These are phyloP conservation scores for Globicephala melas DNA, from an alignment of 2,113 vertebrate genomes.

Conservation along the genomic window DNA sequence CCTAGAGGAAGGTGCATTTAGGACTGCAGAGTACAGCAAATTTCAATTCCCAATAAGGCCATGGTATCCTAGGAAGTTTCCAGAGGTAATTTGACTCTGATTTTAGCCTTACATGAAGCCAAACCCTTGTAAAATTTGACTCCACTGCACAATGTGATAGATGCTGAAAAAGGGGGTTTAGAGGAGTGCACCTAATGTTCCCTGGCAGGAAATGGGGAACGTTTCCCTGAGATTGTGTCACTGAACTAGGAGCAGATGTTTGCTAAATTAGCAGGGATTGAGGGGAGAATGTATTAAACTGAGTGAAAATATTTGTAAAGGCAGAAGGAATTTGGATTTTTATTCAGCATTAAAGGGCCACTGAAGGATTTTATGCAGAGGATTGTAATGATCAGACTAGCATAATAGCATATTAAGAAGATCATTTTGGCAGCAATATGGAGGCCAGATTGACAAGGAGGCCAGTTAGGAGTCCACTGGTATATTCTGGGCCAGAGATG, in stretches of 20 bases:
- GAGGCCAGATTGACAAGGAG: not conserved
- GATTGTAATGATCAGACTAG: not conserved
- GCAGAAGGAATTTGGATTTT: not conserved
- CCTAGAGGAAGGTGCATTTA: not conserved
- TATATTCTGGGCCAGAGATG: not conserved
- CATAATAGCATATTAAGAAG: not conserved
- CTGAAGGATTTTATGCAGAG: not conserved
- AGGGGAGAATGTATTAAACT: not conserved
- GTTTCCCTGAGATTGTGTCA: not conserved
- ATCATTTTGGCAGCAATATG: not conserved
- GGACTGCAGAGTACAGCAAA: not conserved
- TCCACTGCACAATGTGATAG: not conserved
- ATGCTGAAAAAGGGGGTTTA: not conserved
- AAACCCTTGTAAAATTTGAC: not conserved
- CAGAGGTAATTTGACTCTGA: not conserved
- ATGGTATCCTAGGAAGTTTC: not conserved
- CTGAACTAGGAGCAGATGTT: conserved; percentile 24
- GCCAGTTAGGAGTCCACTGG: not conserved
- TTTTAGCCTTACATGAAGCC: not conserved
- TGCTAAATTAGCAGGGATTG: not conserved
- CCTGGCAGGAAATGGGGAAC: not conserved
- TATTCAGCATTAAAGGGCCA: not conserved
- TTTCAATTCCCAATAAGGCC: not conserved
- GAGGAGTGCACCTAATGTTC: not conserved
- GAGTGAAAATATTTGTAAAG: not conserved